Evolutionary conservation across 1,140 invertebrate species (phyloP).

Genomic region (Brachionus manjavacas): DNA sequence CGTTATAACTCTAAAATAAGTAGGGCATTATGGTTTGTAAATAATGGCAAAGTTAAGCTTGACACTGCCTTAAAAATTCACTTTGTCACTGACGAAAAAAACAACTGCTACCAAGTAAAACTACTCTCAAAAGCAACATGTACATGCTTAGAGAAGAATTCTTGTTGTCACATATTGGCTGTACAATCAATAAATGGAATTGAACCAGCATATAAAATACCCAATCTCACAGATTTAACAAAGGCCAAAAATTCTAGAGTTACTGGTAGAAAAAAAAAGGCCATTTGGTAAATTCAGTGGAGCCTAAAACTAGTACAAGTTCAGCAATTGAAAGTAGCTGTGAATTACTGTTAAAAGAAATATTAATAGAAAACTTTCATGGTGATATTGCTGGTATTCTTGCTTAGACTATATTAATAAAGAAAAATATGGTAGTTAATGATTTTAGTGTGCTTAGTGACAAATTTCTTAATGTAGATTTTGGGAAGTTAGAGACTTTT

Average conservation of each 20-base stretch:
- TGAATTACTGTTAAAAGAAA: background rate
- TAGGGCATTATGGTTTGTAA: background rate
- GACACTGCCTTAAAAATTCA: background rate
- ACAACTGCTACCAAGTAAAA: background rate
- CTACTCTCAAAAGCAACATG: background rate
- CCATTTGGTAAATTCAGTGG: background rate
- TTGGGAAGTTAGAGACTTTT: background rate
- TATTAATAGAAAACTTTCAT: background rate
- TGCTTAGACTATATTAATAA: no score
- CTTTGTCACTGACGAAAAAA: background rate
- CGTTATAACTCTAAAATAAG: background rate
- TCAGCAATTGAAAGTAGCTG: background rate
- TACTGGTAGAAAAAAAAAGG: background rate
- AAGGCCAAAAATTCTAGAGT: background rate
- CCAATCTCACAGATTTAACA: background rate
- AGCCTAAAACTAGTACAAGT: background rate
- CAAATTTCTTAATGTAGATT: background rate
- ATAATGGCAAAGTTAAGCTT: background rate
- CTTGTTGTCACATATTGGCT: conserved; percentile 25
- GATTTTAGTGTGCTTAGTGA: no score
- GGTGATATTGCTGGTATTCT: background rate
- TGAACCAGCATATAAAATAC: background rate
- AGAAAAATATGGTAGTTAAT: no score
- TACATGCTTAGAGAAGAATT: conserved; percentile 21
- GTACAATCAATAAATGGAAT: conserved; percentile 1